A percentile compares a stretch with the other conserved stretches of the same genome.
These are phyloP conservation scores for Drosophila truncata DNA, from an alignment of 1,140 invertebrate genomes.

Conservation along the genomic window DNA sequence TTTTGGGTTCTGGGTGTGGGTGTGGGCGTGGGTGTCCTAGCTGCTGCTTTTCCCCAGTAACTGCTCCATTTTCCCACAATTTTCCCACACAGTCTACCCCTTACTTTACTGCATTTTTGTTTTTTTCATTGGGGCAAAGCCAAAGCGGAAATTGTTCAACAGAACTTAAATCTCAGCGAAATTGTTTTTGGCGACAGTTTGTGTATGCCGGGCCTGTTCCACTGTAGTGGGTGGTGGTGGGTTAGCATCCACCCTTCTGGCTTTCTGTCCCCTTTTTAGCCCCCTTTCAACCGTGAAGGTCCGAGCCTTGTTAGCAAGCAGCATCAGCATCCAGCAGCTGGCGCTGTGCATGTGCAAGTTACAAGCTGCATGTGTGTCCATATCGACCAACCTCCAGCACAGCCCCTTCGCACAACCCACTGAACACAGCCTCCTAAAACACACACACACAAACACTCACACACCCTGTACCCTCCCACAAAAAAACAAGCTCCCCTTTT, in stretches of 20 bases:
- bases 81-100: neutral
- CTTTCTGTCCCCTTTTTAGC: neutral
- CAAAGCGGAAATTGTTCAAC: conserved; percentile 75
- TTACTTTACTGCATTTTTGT: conserved; percentile 15
- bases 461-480: neutral
- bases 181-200: conserved; percentile 82
- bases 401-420: neutral
- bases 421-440: neutral
- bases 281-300: conserved; percentile 4
- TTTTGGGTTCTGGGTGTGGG: conserved; percentile 5
- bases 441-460: neutral
- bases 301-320: conserved; percentile 61
- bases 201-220: conserved; percentile 42
- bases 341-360: conserved; percentile 61
- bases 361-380: conserved; percentile 63
- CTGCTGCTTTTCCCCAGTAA: conserved; percentile 13
- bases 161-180: conserved; percentile 81
- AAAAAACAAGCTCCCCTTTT: neutral
- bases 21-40: neutral
- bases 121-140: conserved; percentile 32
- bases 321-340: conserved; percentile 51
- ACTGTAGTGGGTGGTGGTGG: conserved; percentile 11
- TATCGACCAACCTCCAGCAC: neutral
- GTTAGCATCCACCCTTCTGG: no score
- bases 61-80: conserved; percentile 13